Base-by-base conservation (phyloP, 2,888 invertebrate species). In the Philereme transversata region DNA sequence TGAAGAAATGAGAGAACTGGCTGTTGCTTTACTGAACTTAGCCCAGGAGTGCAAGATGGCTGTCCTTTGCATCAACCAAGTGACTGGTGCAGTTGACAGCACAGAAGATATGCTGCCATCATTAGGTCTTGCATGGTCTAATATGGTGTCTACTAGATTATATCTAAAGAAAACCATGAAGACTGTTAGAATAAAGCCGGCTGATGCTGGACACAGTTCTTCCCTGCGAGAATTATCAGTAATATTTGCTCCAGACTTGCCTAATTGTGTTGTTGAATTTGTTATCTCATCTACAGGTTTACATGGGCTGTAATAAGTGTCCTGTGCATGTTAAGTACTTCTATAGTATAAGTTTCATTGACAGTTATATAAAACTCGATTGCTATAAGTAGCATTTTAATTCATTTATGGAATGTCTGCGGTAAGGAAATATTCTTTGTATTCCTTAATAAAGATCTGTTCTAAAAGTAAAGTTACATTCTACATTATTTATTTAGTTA, bases 101-200 rank as follows among this genome's bases (percentile, higher is more conserved):
- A 64, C 72, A 54, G 72, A 69, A 52, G 74, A 79, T 70, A 71
- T 86, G 6, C 57, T 90, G 49, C 92, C 93, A 8, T 83, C 87
- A 7, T 72, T 93, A 44, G 93, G 93, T 1, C 69, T 93, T 45
- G 87, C 88, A 51, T 93, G 93, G 93, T 88, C 93, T 4, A 93
- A 93, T 65, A 84, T 93, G 86, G 76, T 92, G 44, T 78, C 83
- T 35, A 84, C 84, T 5, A 82, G 92, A 63, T 68, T 89, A 5
- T 72, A 74, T 64, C 54, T 87, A n/a, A 79, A 63, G 50, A 86
- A 82, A 71, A 77, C 74, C 40, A 57, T 59, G 35, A 52, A 67
- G 49, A 58, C 54, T 49, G 51, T 67, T 10, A 45, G 62, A 59
- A 22, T 61, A 49, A 62, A 56, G 6, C 44, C 53, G 5, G 3